Evolutionary conservation across 2,888 invertebrate genomes (phyloP).

Genomic region (Tetranychus truncatus): DNA sequence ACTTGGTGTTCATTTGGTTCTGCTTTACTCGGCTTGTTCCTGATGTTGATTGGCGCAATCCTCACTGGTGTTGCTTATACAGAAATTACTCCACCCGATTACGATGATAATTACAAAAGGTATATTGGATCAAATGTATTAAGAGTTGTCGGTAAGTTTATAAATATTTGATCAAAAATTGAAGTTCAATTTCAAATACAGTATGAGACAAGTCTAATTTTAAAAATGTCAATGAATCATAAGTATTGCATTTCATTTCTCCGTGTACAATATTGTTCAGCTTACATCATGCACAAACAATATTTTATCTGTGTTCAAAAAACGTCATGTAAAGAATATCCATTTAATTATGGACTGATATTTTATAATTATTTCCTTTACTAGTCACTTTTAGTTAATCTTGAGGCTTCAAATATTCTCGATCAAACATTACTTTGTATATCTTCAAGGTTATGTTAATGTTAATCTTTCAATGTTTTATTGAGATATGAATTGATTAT

Average conservation of each 20-base stretch:
- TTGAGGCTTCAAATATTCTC: too few relatives aligned
- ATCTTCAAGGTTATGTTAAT: too few relatives aligned
- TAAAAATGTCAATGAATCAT: neutral
- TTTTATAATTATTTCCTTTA: too few relatives aligned
- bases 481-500: neutral
- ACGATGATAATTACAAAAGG: constrained; percentile 26
- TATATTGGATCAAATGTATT: constrained; percentile 27
- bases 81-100: constrained; percentile 27
- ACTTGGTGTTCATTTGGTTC: constrained; percentile 24
- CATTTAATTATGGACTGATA: too few relatives aligned
- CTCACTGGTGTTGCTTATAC: constrained; percentile 27
- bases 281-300: too few relatives aligned
- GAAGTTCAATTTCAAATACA: neutral
- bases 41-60: constrained; percentile 26
- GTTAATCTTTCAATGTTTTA: neutral
- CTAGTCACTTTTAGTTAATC: too few relatives aligned
- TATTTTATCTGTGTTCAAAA: too few relatives aligned
- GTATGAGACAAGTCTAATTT: neutral
- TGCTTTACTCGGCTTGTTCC: constrained; percentile 24
- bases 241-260: too few relatives aligned
- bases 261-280: too few relatives aligned
- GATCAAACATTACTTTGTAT: too few relatives aligned
- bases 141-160: constrained; percentile 24
- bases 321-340: too few relatives aligned
- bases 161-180: neutral